Evolutionary conservation across 2,888 invertebrate species (phyloP), one percentile per base, ranked within the genome.

Genomic region (Pseudanteris insignis): DNA sequence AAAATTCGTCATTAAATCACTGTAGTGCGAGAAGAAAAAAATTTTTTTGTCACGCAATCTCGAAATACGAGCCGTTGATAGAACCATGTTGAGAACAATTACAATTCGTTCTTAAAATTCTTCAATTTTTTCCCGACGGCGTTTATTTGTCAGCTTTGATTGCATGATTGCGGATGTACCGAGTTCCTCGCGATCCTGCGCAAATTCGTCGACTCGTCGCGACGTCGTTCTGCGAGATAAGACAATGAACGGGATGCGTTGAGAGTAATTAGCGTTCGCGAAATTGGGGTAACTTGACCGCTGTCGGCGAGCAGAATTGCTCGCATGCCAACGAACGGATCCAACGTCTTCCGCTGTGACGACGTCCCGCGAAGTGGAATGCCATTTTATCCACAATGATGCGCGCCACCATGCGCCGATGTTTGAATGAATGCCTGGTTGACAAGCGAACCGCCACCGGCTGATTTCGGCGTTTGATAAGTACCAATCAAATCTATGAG

Each of bases 181-280:
- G 47, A 50, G 63, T 53, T 36, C 53, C 38, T 44, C 24, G 47
- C 47, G 10, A 38, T 54, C 46, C 46, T 36, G 14, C 33, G 34
- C 33, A 44, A 48, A 55, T 50, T 50, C 41, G 61, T 54, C 51
- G 54, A 30, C 33, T 53, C 28, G 38, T 44, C 26, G 24, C 34
- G 38, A 10, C 24, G 38, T 34, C 46, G 48, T 48, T 62, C 57
- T 36, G 40, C 34, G 43, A 48, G 59, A 63, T 59, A 59, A 63
- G 58, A 63, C 54, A 63, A 58, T 34, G 48, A 50, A 32, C 37
- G 51, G 36, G n/a, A 29, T 30, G 54, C 58, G 38, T 53, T 53
- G 48, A 38, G 33, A 43, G 57, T 58, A 58, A 63, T 58, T 63
- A 63, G 63, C 41, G 26, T 54, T 44, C 54, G 46, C 54, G n/a